Base-by-base conservation (phyloP, 2,888 invertebrate genomes). In the Pemphredon lugubris region DNA sequence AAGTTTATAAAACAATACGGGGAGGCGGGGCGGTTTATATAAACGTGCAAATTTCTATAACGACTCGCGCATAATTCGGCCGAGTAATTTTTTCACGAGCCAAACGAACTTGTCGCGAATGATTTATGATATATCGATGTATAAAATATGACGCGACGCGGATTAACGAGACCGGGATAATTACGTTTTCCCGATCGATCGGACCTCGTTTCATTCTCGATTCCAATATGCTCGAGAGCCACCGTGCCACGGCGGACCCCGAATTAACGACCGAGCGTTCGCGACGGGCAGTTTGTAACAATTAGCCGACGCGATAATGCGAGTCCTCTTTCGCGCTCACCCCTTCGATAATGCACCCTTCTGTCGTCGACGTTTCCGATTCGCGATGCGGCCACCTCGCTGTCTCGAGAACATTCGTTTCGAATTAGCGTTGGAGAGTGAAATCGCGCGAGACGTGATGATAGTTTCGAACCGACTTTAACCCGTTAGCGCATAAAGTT, bases 271-370 rank as follows among this genome's bases (percentile, higher is more conserved):
- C 74, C 75, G 58, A 79, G 45, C 73, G 63, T 66, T 61, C 73
- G 73, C 76, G 61, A 68, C 58, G 54, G 72, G 74, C 73, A 81
- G 81, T 83, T 83, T 82, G 79, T 83, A 80, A 84, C 82, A 82
- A 84, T 84, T 77, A 83, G 72, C 64, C 59, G 66, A 42, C 54
- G 61, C 73, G 72, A 80, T 80, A 79, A 82, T 79, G 75, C 2
- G 42, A 42, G 6, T 11, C 11, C 14, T 42, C 23, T 45, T 13
- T 18, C 21, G 11, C 1, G n/a, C n/a, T n/a, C n/a, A 11, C 1
- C 26, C 21, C 45, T n/a, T 45, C 18, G 16, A 42, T 42, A 16
- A 18, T 14, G n/a, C n/a, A n/a, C n/a, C n/a, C n/a, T n/a, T n/a
- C n/a, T n/a, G n/a, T n/a, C n/a, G n/a, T n/a, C n/a, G n/a, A n/a